These are phyloP conservation scores for Unio delphinus DNA, from an alignment of 2,888 invertebrate species.

Conservation along the genomic window DNA sequence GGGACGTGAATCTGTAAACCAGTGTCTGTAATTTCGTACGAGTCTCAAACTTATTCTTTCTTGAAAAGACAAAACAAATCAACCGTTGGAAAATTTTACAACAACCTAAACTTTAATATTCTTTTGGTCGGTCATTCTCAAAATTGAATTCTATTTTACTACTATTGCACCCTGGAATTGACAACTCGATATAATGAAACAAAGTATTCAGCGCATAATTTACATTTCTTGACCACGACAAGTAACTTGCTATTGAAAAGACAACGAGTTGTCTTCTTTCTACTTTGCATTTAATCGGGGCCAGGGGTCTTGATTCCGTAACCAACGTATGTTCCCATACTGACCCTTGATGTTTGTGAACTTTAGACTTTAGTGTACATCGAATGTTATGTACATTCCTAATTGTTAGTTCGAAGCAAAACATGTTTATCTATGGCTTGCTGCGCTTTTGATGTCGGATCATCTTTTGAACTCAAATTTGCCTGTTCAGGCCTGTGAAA, in stretches of 20 bases:
- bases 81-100: no score
- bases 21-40: no score
- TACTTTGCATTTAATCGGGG: conserved; percentile 1
- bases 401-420: neutral
- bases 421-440: neutral
- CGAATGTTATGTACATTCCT: neutral
- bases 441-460: neutral
- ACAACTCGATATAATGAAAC: neutral
- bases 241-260: no score
- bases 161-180: no score
- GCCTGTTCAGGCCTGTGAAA: neutral
- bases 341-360: neutral
- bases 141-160: no score
- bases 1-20: conserved; percentile 1
- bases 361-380: conserved; percentile 1
- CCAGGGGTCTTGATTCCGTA: conserved; percentile 2
- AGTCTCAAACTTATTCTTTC: no score
- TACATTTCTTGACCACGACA: no score
- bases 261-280: no score
- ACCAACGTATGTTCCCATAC: neutral
- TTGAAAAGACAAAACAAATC: no score
- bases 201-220: neutral
- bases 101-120: no score
- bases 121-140: no score
- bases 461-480: neutral